phyloP scores from a whole-genome alignment of 2,888 invertebrate species.

The Xylophagus ater region DNA sequence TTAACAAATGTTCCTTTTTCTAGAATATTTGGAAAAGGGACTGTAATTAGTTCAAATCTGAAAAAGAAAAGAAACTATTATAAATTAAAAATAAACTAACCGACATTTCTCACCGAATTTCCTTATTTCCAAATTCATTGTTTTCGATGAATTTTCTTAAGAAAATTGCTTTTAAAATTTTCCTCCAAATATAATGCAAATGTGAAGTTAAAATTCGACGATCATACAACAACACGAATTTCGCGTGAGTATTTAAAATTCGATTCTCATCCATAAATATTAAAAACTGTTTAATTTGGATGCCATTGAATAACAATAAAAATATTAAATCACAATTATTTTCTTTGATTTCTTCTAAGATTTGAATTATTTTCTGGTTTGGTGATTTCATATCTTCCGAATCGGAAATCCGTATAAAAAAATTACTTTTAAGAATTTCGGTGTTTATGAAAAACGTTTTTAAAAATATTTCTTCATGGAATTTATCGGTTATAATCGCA shows the following conservation, averaged over 20 bases:
- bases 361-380: constrained; percentile 45
- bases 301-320: constrained; percentile 59
- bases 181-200: constrained; percentile 63
- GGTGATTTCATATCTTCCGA: constrained; percentile 55
- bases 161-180: constrained; percentile 64
- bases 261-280: constrained; percentile 60
- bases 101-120: not conserved
- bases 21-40: constrained; percentile 58
- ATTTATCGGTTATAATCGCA: constrained; percentile 31
- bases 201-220: constrained; percentile 52
- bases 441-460: constrained; percentile 22
- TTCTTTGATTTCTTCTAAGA: constrained; percentile 46
- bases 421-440: constrained; percentile 21
- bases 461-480: constrained; percentile 26
- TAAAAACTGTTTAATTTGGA: constrained; percentile 55
- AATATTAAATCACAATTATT: constrained; percentile 61
- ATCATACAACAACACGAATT: constrained; percentile 61
- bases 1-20: constrained; percentile 43
- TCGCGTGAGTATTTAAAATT: constrained; percentile 56
- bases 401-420: constrained; percentile 48
- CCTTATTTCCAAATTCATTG: constrained; percentile 9
- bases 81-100: not conserved
- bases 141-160: constrained; percentile 47
- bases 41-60: constrained; percentile 61
- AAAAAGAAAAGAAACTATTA: constrained; percentile 23